A percentile compares a stretch with the other conserved stretches of the same genome.
phyloP scores from a whole-genome alignment of 2,113 vertebrate species.

The Campylomormyrus numenius region DNA sequence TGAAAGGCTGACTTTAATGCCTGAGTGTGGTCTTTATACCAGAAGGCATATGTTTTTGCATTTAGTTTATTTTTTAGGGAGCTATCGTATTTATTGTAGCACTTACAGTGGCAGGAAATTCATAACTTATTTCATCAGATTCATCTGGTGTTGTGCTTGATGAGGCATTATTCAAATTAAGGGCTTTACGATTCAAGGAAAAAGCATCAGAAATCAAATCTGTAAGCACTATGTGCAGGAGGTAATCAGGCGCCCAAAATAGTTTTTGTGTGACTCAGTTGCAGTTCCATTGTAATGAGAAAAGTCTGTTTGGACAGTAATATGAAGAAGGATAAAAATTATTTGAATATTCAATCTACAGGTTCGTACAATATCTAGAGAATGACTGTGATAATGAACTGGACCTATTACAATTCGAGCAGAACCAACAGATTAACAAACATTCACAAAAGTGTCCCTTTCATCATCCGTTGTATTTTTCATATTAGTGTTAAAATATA shows the following conservation, averaged over 20 bases:
- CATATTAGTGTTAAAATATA: background rate
- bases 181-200: background rate
- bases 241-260: background rate
- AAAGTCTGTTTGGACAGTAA: background rate
- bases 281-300: background rate
- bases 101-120: background rate
- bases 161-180: constrained; percentile 3
- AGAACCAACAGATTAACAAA: background rate
- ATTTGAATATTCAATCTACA: background rate
- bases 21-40: background rate
- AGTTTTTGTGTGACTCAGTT: background rate
- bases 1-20: background rate
- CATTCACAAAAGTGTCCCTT: background rate
- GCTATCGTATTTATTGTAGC: background rate
- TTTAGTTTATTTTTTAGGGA: background rate
- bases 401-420: background rate
- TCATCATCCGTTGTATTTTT: background rate
- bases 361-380: background rate
- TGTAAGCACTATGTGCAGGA: background rate
- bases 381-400: background rate
- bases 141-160: background rate
- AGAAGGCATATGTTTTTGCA: background rate
- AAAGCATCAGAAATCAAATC: background rate
- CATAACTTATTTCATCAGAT: background rate
- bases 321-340: background rate